Conservation (phyloP, 2,888 invertebrate species). For the Campoletis raptor region DNA sequence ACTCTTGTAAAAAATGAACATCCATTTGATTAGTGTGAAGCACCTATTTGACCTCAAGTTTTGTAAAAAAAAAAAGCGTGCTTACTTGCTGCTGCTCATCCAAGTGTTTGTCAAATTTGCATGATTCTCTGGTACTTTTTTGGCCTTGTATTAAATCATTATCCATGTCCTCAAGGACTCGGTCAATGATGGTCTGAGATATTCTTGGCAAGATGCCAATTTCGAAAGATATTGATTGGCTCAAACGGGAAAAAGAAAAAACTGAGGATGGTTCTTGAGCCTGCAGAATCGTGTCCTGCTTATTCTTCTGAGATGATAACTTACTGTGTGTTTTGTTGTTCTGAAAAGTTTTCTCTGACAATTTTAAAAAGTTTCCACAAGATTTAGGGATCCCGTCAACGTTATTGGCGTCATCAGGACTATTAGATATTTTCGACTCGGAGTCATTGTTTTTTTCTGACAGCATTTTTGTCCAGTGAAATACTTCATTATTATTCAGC, state of each 20-base stretch:
- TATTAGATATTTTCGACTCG: background rate
- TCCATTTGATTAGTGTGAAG: too few relatives aligned
- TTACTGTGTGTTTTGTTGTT: background rate
- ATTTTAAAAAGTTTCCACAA: background rate
- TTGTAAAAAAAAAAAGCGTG: background rate
- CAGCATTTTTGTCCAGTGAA: background rate
- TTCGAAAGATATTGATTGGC: background rate
- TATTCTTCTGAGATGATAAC: background rate
- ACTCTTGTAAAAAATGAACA: background rate
- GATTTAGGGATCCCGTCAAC: background rate
- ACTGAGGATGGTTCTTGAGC: background rate
- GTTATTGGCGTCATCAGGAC: background rate
- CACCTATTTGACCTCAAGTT: background rate
- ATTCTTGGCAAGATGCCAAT: slow-evolving; percentile 10
- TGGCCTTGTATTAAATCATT: background rate
- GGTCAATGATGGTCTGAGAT: background rate
- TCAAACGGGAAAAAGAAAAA: background rate
- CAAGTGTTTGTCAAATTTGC: background rate
- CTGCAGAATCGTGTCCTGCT: background rate
- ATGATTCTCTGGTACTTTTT: background rate
- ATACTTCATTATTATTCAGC: background rate
- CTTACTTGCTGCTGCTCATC: background rate
- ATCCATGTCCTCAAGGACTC: background rate
- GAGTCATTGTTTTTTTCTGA: background rate
- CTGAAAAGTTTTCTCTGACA: background rate